A percentile compares a stretch with the other conserved stretches of the same genome.
These are phyloP conservation scores for Luperina testacea DNA, from an alignment of 2,888 invertebrate species.

Conservation along the genomic window DNA sequence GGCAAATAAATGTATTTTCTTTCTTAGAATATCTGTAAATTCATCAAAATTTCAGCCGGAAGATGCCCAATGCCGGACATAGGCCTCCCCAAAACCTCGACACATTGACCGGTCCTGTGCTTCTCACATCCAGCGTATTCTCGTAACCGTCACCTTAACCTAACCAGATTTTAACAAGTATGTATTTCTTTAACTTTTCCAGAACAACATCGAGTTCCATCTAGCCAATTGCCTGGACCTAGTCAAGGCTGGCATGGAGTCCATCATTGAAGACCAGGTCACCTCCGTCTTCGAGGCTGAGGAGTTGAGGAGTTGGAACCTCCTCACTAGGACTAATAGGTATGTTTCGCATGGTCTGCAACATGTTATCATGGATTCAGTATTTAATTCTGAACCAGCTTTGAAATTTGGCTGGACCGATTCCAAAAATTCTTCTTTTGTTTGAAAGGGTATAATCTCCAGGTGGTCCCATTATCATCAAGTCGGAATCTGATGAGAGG, in stretches of 20 bases:
- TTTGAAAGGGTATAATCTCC: too few species aligned
- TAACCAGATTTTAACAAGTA: background rate
- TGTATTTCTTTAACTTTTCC: conserved; percentile 46
- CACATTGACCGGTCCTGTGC: background rate
- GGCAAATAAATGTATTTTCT: too few species aligned
- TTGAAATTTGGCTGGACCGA: too few species aligned
- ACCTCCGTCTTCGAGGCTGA: conserved; percentile 99
- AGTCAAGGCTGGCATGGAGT: conserved; percentile 97
- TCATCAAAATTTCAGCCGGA: background rate
- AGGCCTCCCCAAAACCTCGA: background rate
- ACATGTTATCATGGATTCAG: too few species aligned
- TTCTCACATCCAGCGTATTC: background rate
- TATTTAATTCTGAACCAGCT: too few species aligned
- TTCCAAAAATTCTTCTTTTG: too few species aligned
- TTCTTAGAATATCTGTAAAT: background rate
- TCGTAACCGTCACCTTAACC: rapidly evolving
- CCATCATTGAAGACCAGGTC: conserved; percentile 99
- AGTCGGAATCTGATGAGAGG: too few species aligned
- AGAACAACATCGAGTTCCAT: conserved; percentile 92
- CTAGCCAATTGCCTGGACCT: conserved; percentile 96
- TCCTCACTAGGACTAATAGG: conserved; percentile 97
- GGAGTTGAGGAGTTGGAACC: conserved; percentile 98
- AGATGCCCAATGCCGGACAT: background rate
- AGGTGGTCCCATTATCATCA: too few species aligned
- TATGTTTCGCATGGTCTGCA: too few species aligned